Percentiles rank a stretch among this genome's conserved stretches.
phyloP scores from a whole-genome alignment of 2,888 invertebrate genomes.

The Strigamia transsilvanica region DNA sequence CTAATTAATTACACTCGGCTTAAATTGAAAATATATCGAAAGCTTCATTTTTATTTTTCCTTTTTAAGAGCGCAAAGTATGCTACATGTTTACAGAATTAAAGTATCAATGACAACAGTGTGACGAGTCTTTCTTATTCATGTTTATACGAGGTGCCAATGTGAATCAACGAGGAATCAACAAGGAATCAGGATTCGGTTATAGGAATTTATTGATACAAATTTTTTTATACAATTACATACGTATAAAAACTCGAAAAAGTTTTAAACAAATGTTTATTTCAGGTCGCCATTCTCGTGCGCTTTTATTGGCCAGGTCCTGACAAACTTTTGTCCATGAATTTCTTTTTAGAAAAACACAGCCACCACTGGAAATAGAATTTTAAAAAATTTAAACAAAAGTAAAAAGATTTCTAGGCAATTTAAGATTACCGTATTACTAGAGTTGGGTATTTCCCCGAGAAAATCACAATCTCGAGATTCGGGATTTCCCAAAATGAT shows the following conservation, averaged over 20 bases:
- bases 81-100: conserved; percentile 42
- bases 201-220: neutral
- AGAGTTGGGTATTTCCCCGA: no score
- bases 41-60: neutral
- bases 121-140: neutral
- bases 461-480: no score
- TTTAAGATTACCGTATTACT: no score
- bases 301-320: conserved; percentile 76
- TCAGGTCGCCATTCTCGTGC: neutral
- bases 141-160: no score
- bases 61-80: conserved; percentile 28
- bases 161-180: no score
- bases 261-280: neutral
- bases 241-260: neutral
- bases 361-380: conserved; percentile 80
- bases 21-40: conserved; percentile 18
- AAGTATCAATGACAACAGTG: conserved; percentile 31
- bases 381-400: no score
- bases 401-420: no score
- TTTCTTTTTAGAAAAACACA: conserved; percentile 98
- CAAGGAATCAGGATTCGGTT: neutral
- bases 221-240: no score
- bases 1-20: conserved; percentile 26
- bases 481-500: no score
- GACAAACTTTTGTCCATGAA: conserved; percentile 99